Percentiles rank a stretch among this genome's conserved stretches.
Evolutionary conservation across 2,888 invertebrate genomes (phyloP).

Genomic region (Galerucella calmariensis): DNA sequence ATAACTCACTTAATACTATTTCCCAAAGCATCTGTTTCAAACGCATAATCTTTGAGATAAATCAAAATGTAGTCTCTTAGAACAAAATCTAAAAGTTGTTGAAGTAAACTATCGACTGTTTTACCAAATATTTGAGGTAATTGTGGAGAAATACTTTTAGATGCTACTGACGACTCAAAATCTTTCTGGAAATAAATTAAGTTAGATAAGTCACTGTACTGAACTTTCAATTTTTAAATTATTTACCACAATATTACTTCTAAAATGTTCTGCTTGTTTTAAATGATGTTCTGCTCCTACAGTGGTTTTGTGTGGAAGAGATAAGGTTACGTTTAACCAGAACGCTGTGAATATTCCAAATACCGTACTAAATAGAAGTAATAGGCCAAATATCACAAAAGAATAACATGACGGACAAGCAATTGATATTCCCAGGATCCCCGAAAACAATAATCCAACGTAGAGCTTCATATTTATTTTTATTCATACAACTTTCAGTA

Average conservation of each 20-base stretch:
- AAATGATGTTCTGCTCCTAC: conserved; percentile 71
- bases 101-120: conserved; percentile 84
- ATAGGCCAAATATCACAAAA: conserved; percentile 50
- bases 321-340: conserved; percentile 74
- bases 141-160: conserved; percentile 62
- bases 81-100: conserved; percentile 83
- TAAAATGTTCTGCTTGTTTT: conserved; percentile 71
- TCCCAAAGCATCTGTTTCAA: conserved; percentile 65
- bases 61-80: conserved; percentile 82
- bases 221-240: conserved; percentile 9
- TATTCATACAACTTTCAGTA: not conserved
- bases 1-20: conserved; percentile 66
- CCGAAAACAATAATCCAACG: conserved; percentile 33
- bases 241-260: conserved; percentile 72
- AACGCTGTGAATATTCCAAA: conserved; percentile 66
- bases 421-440: conserved; percentile 43
- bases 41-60: conserved; percentile 76
- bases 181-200: conserved; percentile 53
- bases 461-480: conserved; percentile 44
- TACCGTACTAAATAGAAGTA: conserved; percentile 53
- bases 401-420: conserved; percentile 54
- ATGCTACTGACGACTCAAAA: conserved; percentile 52
- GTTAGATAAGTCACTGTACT: too few species aligned
- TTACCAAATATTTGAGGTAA: conserved; percentile 85
- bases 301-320: conserved; percentile 74